Evolutionary conservation across 2,888 invertebrate genomes (phyloP), one percentile per base, ranked within the genome.

Genomic region (Galerucella calmariensis): DNA sequence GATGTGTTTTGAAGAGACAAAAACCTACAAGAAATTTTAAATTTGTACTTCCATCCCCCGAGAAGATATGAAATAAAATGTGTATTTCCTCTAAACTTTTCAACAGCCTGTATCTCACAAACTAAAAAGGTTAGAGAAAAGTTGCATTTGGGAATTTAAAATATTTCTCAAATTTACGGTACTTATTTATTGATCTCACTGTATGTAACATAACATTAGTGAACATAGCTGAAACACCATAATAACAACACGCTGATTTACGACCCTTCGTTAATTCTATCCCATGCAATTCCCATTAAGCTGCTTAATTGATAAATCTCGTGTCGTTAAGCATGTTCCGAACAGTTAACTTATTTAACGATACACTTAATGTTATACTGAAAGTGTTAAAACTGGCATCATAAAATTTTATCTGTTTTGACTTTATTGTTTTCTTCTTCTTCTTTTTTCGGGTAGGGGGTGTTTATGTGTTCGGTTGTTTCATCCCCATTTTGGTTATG

Each of bases 231-330:
- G 5, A 35, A 62, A 27, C 20, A 41, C 56, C 20, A 51, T 53
- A 51, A 63, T 41, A 62, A 62, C 35, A 35, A 35, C 53, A 63
- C 14, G 10, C 62, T 63, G 69, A 69, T 63, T 63, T 63, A 69
- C 63, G 62, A 44, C 63, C 62, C 62, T 12, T 62, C 62, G 61
- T 62, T 69, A 61, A 46, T 48, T 62, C 27, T 71, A 65, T 72
- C 41, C 46, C 66, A 20, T 72, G 59, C 67, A 72, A 72, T 56
- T 72, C 66, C 48, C 72, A 72, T 58, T 72, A 72, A 72, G 56
- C 66, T 14, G 66, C 61, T 72, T 72, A 72, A 73, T 73, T 69
- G 63, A 73, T 73, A 73, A 68, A 73, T 69, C 68, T 69, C 68
- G 62, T 69, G 72, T 59, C 66, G 59, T 61, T 72, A 72, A 67